These are phyloP conservation scores for Danio aesculapii DNA, from an alignment of 2,797 vertebrate species.

Conservation along the genomic window DNA sequence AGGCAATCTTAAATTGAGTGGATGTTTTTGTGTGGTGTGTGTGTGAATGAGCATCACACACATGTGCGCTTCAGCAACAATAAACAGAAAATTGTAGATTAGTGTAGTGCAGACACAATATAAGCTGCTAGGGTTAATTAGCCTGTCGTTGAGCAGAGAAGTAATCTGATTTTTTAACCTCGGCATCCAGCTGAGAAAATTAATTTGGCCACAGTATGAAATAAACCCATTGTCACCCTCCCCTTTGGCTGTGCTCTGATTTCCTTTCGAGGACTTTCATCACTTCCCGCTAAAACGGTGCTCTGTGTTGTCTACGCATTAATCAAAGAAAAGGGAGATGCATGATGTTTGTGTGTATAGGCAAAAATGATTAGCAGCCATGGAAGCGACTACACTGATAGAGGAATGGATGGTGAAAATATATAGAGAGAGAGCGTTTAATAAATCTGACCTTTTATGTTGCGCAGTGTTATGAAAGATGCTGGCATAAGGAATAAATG, in stretches of 20 bases:
- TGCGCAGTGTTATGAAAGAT: conserved; percentile 55
- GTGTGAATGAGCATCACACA: conserved; percentile 5
- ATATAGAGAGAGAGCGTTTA: conserved; percentile 51
- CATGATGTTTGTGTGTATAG: conserved; percentile 35
- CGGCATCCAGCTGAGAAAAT: conserved; percentile 65
- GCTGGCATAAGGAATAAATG: conserved; percentile 47
- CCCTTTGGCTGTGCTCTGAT: conserved; percentile 59
- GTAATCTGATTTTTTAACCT: conserved; percentile 59
- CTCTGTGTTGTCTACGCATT: conserved; percentile 54
- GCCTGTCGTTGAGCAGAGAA: conserved; percentile 52
- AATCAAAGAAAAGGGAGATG: conserved; percentile 56
- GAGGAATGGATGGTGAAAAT: conserved; percentile 23
- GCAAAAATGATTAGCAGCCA: conserved; percentile 63
- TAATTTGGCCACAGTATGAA: conserved; percentile 64
- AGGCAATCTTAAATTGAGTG: conserved; percentile 16
- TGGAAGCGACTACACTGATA: conserved; percentile 58
- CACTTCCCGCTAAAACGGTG: conserved; percentile 60
- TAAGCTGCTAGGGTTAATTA: conserved; percentile 67
- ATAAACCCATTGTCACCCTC: conserved; percentile 37
- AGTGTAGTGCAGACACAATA: conserved; percentile 54
- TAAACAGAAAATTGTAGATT: conserved; percentile 54
- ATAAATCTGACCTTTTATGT: conserved; percentile 67
- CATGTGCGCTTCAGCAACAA: conserved; percentile 46
- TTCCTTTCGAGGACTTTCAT: conserved; percentile 57
- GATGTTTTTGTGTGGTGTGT: background rate